These are phyloP conservation scores for Andricus quercusramuli DNA, from an alignment of 2,888 invertebrate genomes.

Conservation along the genomic window DNA sequence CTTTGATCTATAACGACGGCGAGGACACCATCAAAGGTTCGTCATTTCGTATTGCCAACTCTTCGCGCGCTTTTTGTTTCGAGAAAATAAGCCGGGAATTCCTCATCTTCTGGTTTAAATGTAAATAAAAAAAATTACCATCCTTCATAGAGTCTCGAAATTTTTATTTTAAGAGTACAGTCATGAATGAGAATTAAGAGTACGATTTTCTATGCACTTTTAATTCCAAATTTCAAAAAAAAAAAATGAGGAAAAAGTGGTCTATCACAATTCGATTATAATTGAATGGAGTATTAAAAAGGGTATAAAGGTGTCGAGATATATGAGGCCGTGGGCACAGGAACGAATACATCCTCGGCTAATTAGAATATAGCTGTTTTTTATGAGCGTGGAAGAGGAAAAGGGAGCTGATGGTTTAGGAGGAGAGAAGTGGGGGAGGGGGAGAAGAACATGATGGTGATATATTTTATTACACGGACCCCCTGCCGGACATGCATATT, in stretches of 20 bases:
- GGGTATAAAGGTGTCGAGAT: background rate
- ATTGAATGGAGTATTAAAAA: conserved; percentile 22
- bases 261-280: background rate
- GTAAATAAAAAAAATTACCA: no score
- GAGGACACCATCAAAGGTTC: conserved; percentile 21
- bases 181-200: background rate
- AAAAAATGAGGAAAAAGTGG: background rate
- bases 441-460: conserved; percentile 64
- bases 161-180: no score
- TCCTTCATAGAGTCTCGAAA: no score
- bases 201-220: background rate
- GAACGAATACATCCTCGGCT: conserved; percentile 65
- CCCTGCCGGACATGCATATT: conserved; percentile 78
- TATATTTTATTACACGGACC: conserved; percentile 75
- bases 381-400: conserved; percentile 79
- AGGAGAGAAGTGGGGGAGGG: conserved; percentile 58
- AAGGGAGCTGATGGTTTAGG: conserved; percentile 71
- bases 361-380: conserved; percentile 79
- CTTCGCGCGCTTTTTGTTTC: conserved; percentile 35
- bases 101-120: background rate
- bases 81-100: background rate
- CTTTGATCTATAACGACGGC: conserved; percentile 34
- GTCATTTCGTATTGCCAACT: background rate
- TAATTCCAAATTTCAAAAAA: background rate
- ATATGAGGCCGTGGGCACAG: conserved; percentile 4